phyloP scores from a whole-genome alignment of 2,113 vertebrate genomes.

The Thalassoma bifasciatum region DNA sequence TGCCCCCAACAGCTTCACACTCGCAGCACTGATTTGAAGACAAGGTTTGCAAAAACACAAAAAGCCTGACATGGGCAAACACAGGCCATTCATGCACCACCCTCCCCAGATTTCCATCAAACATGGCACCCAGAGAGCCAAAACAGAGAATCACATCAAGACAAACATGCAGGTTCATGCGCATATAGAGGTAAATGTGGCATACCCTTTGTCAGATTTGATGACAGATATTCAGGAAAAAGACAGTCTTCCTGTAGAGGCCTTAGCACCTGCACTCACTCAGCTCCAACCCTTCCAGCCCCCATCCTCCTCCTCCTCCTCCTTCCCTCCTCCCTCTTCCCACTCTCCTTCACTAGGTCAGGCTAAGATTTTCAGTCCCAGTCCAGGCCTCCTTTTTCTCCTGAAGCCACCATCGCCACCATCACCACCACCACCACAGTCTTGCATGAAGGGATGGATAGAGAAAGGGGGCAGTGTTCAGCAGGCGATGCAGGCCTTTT shows the following conservation, averaged over 20 bases:
- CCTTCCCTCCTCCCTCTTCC: constrained; percentile 31
- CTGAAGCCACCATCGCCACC: constrained; percentile 48
- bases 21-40: constrained; percentile 29
- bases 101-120: constrained; percentile 17
- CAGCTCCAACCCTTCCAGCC: constrained; percentile 63
- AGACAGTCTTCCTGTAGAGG: constrained; percentile 72
- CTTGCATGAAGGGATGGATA: constrained; percentile 65
- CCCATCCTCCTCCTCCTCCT: constrained; percentile 57
- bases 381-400: constrained; percentile 68
- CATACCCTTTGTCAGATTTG: constrained; percentile 76
- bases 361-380: constrained; percentile 69
- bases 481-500: constrained; percentile 84
- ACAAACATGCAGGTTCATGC: constrained; percentile 67
- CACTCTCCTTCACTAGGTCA: constrained; percentile 71
- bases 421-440: constrained; percentile 40
- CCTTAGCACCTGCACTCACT: constrained; percentile 77
- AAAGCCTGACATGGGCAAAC: constrained; percentile 27
- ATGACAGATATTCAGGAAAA: constrained; percentile 61
- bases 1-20: constrained; percentile 35
- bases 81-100: constrained; percentile 18
- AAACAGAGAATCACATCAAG: constrained; percentile 48
- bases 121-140: constrained; percentile 40
- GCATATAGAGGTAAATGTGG: constrained; percentile 70
- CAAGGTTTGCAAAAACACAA: constrained; percentile 42
- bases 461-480: constrained; percentile 80